A percentile compares a stretch with the other conserved stretches of the same genome.
Conservation (phyloP, 92 coral and sea anemone genomes). For the Epizoanthus scotinus region DNA sequence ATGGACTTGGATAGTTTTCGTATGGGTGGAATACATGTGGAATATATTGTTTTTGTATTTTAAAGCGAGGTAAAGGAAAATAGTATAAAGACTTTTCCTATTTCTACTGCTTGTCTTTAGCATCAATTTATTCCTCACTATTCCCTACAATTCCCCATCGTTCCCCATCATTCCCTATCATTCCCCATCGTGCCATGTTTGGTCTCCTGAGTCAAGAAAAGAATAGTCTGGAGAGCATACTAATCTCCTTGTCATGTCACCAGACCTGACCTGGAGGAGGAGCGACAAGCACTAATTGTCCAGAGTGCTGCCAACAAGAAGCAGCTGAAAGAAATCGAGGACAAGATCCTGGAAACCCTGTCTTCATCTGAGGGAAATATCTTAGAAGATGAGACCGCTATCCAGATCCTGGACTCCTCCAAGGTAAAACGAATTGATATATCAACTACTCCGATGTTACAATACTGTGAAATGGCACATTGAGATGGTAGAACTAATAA, state of each 20-base stretch:
- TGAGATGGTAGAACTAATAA: neutral
- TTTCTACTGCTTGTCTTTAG: too few relatives aligned
- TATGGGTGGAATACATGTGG: too few relatives aligned
- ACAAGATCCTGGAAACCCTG: slow-evolving; percentile 95
- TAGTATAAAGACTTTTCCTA: too few relatives aligned
- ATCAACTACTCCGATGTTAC: neutral
- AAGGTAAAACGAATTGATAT: slow-evolving; percentile 56
- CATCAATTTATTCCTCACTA: too few relatives aligned
- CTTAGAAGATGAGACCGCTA: slow-evolving; percentile 97
- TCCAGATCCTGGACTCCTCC: slow-evolving; percentile 94
- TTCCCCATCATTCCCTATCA: too few relatives aligned
- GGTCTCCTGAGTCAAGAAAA: too few relatives aligned
- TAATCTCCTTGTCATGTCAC: neutral
- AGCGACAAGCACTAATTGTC: slow-evolving; percentile 94
- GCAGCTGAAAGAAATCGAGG: slow-evolving; percentile 97
- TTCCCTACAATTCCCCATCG: too few relatives aligned
- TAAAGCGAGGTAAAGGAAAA: too few relatives aligned
- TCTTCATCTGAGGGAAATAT: slow-evolving; percentile 98
- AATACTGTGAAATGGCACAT: neutral
- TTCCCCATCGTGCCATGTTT: too few relatives aligned
- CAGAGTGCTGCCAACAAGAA: slow-evolving; percentile 99
- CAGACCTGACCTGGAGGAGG: slow-evolving; percentile 99
- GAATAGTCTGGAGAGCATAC: neutral
- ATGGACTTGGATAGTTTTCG: too few relatives aligned
- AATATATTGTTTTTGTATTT: too few relatives aligned